Evolutionary conservation across 1,140 invertebrate species (phyloP).

Genomic region (Musca domestica): DNA sequence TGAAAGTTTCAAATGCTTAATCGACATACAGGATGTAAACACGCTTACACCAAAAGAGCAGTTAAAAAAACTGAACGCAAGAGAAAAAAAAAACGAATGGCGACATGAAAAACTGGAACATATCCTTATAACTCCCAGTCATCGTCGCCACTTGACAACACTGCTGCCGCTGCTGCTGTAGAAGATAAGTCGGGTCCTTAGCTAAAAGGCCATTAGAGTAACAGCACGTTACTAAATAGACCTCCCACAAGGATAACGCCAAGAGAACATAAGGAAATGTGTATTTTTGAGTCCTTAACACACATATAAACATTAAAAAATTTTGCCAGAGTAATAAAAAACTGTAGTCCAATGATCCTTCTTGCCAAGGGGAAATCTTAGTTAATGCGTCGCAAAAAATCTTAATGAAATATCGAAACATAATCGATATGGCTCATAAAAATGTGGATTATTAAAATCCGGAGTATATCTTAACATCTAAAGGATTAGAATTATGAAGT

Average conservation of each 20-base stretch:
- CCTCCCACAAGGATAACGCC: neutral
- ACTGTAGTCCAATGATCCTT: too few species aligned
- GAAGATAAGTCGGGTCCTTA: slow-evolving; percentile 7
- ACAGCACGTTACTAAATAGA: slow-evolving; percentile 1
- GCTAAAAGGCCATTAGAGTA: slow-evolving; percentile 12
- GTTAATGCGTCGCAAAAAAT: too few species aligned
- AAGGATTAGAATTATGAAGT: too few species aligned
- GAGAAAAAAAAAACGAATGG: neutral
- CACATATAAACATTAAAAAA: neutral
- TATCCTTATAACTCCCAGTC: slow-evolving; percentile 6
- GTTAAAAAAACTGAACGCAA: neutral
- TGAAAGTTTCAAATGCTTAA: slow-evolving; percentile 9
- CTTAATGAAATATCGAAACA: too few species aligned
- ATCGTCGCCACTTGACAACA: neutral
- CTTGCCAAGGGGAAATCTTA: too few species aligned
- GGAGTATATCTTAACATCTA: too few species aligned
- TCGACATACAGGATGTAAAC: slow-evolving; percentile 21
- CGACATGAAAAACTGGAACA: neutral
- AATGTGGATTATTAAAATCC: too few species aligned
- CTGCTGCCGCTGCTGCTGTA: neutral
- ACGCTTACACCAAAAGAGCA: neutral
- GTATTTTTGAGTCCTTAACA: neutral
- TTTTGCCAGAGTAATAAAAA: too few species aligned
- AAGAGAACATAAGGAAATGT: too few species aligned
- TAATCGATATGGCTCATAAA: too few species aligned